phyloP scores from a whole-genome alignment of 2,888 invertebrate species.

The Epistrophe grossulariae region DNA sequence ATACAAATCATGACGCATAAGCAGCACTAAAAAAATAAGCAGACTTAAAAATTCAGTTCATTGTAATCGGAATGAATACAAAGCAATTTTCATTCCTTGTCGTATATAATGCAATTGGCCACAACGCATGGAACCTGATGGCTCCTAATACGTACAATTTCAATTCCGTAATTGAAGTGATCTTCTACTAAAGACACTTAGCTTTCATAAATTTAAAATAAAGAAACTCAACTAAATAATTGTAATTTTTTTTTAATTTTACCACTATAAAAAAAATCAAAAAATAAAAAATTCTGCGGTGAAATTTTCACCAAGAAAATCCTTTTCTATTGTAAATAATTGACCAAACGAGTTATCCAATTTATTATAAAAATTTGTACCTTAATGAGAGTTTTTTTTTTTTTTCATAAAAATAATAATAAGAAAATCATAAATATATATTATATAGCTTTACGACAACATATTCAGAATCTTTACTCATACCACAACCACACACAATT shows the following conservation, averaged over 20 bases:
- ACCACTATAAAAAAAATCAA: neutral
- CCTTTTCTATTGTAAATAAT: slow-evolving; percentile 56
- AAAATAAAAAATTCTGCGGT: neutral
- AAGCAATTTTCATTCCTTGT: too few species aligned
- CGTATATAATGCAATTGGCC: neutral
- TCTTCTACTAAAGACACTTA: neutral
- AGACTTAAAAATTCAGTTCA: too few species aligned
- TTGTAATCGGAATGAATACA: neutral
- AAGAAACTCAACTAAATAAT: neutral
- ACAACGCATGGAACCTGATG: neutral
- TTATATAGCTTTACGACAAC: slow-evolving; percentile 42
- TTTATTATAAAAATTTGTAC: slow-evolving; percentile 51
- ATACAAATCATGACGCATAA: neutral
- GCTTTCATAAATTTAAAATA: neutral
- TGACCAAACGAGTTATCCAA: slow-evolving; percentile 48
- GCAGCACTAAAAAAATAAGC: too few species aligned
- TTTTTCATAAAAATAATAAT: slow-evolving; percentile 20
- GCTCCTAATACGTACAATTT: too few species aligned
- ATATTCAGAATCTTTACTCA: slow-evolving; percentile 31
- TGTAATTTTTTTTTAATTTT: neutral
- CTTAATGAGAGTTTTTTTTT: slow-evolving; percentile 45
- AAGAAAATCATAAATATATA: slow-evolving; percentile 12
- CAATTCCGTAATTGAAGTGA: neutral
- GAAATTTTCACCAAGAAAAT: slow-evolving; percentile 1
- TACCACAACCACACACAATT: slow-evolving; percentile 16